Conservation (phyloP, 2,888 invertebrate genomes). For the Choristoneura rosaceana region DNA sequence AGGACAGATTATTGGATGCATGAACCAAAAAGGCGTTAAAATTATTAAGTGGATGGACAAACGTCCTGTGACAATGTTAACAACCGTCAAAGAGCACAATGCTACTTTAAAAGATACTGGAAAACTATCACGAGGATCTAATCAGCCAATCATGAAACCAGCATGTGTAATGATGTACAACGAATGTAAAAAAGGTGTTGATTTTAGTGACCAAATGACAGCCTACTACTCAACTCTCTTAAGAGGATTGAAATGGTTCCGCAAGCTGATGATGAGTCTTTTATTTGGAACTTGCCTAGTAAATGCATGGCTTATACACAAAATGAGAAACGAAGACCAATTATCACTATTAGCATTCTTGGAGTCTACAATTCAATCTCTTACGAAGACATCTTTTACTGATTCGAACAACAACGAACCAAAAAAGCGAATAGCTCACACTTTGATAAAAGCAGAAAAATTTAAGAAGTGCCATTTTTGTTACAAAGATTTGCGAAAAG, state of each 20-base stretch:
- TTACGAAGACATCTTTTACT: too few species aligned
- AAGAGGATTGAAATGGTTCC: conserved; percentile 48
- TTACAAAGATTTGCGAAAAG: too few species aligned
- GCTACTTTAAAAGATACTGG: conserved; percentile 34
- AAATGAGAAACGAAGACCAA: too few species aligned
- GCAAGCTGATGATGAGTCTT: too few species aligned
- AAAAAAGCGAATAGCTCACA: too few species aligned
- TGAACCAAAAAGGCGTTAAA: conserved; percentile 43
- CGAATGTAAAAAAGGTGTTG: conserved; percentile 45
- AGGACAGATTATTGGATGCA: conserved; percentile 31
- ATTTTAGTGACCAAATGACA: conserved; percentile 46
- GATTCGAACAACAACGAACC: too few species aligned
- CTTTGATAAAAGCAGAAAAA: too few species aligned
- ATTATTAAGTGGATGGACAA: conserved; percentile 46
- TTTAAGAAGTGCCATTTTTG: too few species aligned
- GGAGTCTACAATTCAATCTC: too few species aligned
- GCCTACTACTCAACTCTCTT: conserved; percentile 45
- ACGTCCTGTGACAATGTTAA: conserved; percentile 43
- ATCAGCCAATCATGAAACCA: conserved; percentile 20
- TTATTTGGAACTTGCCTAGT: too few species aligned
- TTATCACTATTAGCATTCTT: too few species aligned
- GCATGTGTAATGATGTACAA: conserved; percentile 42
- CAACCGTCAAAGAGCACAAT: conserved; percentile 41
- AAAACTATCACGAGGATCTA: conserved; percentile 26
- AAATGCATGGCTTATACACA: too few species aligned